phyloP scores from a whole-genome alignment of 2,797 vertebrate genomes.

The Schizopygopsis malacanthus region DNA sequence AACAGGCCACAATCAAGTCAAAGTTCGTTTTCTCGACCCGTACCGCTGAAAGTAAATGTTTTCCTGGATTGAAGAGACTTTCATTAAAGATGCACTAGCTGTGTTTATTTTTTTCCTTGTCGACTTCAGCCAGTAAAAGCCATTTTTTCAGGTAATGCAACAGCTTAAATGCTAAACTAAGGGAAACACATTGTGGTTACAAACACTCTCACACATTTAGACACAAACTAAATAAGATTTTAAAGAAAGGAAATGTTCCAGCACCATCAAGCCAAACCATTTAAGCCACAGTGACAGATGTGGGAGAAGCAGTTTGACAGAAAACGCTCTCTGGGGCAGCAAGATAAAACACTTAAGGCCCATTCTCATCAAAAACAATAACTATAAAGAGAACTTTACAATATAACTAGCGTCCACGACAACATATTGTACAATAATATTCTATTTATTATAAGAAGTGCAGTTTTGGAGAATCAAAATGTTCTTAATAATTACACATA shows the following conservation, averaged over 20 bases:
- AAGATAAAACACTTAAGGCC: background rate
- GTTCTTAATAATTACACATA: background rate
- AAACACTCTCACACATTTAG: background rate
- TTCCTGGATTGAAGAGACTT: constrained; percentile 36
- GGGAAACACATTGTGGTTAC: background rate
- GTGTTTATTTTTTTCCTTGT: constrained; percentile 13
- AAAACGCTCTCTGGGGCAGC: background rate
- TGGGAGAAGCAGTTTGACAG: background rate
- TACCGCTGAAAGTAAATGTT: constrained; percentile 34
- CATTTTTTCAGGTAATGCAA: constrained; percentile 33
- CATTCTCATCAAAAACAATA: background rate
- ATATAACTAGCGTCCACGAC: too few species aligned
- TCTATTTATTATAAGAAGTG: too few species aligned
- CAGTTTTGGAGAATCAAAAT: background rate
- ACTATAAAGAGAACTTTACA: too few species aligned
- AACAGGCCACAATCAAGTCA: constrained; percentile 44
- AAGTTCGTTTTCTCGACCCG: constrained; percentile 24
- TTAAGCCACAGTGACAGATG: constrained; percentile 3
- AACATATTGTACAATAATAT: too few species aligned
- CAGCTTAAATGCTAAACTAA: constrained; percentile 42
- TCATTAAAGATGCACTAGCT: constrained; percentile 44
- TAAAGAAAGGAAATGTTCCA: background rate
- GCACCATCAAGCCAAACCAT: background rate
- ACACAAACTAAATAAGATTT: constrained; percentile 3
- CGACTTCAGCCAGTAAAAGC: background rate